These are phyloP conservation scores for Capreolus pygargus DNA, from an alignment of 2,113 vertebrate genomes.

Conservation along the genomic window DNA sequence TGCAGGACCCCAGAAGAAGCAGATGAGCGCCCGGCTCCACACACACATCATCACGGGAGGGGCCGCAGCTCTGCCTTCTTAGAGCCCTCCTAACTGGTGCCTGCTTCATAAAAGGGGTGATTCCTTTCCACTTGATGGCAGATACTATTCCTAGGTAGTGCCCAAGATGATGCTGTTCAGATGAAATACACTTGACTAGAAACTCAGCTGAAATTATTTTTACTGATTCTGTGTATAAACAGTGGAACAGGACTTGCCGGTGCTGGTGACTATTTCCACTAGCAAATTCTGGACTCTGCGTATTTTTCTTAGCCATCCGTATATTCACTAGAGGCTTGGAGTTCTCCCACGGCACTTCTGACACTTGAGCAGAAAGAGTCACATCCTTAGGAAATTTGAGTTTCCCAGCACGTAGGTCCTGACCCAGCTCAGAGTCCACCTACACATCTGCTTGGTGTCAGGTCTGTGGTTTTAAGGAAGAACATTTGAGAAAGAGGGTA, in stretches of 20 bases:
- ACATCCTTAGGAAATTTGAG: not conserved
- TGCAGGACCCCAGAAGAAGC: not conserved
- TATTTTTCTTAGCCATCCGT: not conserved
- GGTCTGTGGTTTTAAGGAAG: not conserved
- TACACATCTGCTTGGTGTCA: not conserved
- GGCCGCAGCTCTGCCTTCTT: not conserved
- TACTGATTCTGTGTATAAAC: not conserved
- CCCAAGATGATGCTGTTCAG: not conserved
- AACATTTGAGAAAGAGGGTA: too few species aligned
- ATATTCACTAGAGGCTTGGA: not conserved
- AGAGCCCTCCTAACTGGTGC: too few species aligned
- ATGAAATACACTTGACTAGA: accelerated
- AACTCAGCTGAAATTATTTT: not conserved
- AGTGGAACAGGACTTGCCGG: not conserved
- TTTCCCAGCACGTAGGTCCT: not conserved
- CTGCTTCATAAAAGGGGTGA: too few species aligned
- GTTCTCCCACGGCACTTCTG: not conserved
- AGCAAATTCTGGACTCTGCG: not conserved
- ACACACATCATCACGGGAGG: not conserved
- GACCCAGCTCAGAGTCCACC: too few species aligned
- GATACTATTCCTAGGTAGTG: accelerated
- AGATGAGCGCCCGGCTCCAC: not conserved
- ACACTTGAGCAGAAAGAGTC: not conserved
- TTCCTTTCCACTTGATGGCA: not conserved
- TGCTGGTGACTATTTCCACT: not conserved